phyloP scores from a whole-genome alignment of 2,797 vertebrate species.

The Kryptopterus vitreolus region DNA sequence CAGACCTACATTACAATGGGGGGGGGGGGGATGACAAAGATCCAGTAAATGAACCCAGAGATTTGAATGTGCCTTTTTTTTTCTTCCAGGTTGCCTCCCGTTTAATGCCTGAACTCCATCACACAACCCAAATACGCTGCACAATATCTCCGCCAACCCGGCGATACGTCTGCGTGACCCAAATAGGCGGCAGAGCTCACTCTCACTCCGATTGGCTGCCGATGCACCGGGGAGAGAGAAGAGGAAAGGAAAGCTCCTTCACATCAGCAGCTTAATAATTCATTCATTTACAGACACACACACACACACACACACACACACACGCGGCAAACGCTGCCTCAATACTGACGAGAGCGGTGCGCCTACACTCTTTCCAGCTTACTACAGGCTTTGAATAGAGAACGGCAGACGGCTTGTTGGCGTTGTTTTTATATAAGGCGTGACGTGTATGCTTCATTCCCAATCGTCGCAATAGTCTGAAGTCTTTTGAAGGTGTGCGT shows the following conservation, averaged over 20 bases:
- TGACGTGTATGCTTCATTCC: not conserved
- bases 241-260: conserved; percentile 43
- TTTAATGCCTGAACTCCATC: conserved; percentile 29
- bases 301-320: conserved; percentile 39
- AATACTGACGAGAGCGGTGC: conserved; percentile 34
- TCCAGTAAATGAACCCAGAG: conserved; percentile 24
- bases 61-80: conserved; percentile 16
- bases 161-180: conserved; percentile 52
- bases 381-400: conserved; percentile 14
- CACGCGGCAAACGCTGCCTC: conserved; percentile 29
- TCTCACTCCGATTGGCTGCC: conserved; percentile 62
- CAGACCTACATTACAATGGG: not conserved
- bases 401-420: not conserved
- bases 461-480: not conserved
- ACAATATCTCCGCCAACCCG: conserved; percentile 41
- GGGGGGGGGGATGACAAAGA: too few species aligned
- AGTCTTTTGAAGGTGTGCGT: too few species aligned
- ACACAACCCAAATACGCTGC: conserved; percentile 28
- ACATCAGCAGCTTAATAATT: conserved; percentile 59
- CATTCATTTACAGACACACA: conserved; percentile 50
- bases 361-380: conserved; percentile 17
- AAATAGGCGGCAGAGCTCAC: conserved; percentile 52
- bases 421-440: not conserved
- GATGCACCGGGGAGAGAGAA: conserved; percentile 48
- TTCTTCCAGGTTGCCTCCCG: conserved; percentile 7